A percentile compares a stretch with the other conserved stretches of the same genome.
Evolutionary conservation across 2,888 invertebrate species (phyloP).

Genomic region (Coelinius sp.): DNA sequence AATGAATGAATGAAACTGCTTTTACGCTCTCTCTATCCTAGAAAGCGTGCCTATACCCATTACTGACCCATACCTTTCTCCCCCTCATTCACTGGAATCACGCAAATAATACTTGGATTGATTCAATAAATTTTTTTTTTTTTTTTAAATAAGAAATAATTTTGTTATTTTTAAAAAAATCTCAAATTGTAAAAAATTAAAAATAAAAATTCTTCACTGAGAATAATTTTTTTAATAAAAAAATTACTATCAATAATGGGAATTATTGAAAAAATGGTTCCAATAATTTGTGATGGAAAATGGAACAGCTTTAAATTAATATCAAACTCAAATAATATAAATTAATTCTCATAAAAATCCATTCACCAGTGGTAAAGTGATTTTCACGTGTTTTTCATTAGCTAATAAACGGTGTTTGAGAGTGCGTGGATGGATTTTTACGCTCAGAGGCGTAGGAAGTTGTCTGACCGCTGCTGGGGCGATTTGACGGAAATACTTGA

Average conservation of each 20-base stretch:
- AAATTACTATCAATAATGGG: too few relatives aligned
- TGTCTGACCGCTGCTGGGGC: constrained; percentile 18
- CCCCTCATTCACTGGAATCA: neutral
- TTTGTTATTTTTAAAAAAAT: too few relatives aligned
- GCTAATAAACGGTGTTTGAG: constrained; percentile 7
- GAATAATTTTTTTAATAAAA: too few relatives aligned
- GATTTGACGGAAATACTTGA: constrained; percentile 25
- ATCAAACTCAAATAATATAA: too few relatives aligned
- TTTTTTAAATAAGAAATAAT: too few relatives aligned
- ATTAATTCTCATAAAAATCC: neutral
- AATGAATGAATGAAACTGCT: constrained; percentile 42
- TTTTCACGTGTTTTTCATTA: constrained; percentile 18
- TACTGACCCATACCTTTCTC: constrained; percentile 4
- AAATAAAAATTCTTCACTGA: neutral
- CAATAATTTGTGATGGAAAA: too few relatives aligned
- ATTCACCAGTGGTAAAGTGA: neutral
- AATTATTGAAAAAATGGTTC: too few relatives aligned
- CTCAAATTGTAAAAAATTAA: neutral
- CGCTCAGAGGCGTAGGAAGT: constrained; percentile 14
- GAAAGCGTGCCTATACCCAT: constrained; percentile 35
- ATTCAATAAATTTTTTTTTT: neutral
- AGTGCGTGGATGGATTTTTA: constrained; percentile 14
- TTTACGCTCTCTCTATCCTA: constrained; percentile 32
- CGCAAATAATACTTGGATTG: neutral
- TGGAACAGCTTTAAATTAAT: too few relatives aligned